Conservation (phyloP, 2,797 vertebrate species). For the Benthosema pterotum region DNA sequence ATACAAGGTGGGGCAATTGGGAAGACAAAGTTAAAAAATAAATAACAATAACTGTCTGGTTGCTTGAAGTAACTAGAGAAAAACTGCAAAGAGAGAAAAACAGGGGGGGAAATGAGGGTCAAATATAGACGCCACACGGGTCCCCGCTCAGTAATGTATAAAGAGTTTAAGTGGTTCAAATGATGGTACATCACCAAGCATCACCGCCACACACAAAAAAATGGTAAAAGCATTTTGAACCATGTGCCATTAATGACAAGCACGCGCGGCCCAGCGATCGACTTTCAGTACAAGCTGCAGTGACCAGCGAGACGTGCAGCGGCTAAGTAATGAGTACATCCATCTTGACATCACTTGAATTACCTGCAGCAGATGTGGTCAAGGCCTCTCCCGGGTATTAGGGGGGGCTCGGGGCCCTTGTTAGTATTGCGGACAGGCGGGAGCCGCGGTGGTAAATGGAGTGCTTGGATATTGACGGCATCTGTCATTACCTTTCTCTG, state of each 20-base stretch:
- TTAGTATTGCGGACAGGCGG: constrained; percentile 60
- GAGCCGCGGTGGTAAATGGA: constrained; percentile 58
- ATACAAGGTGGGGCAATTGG: too few relatives aligned
- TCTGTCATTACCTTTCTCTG: constrained; percentile 76
- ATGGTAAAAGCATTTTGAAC: constrained; percentile 1
- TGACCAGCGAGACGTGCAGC: constrained; percentile 43
- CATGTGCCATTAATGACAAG: constrained; percentile 39
- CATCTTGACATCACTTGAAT: constrained; percentile 64
- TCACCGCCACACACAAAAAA: too few relatives aligned
- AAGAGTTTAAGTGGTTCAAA: too few relatives aligned
- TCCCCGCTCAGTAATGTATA: too few relatives aligned
- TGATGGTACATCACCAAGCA: too few relatives aligned
- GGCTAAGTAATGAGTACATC: constrained; percentile 57
- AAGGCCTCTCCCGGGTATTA: constrained; percentile 53
- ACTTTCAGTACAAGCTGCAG: constrained; percentile 4
- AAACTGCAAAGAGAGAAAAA: too few relatives aligned
- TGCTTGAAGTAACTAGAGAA: too few relatives aligned
- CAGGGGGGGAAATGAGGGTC: too few relatives aligned
- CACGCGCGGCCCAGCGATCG: constrained; percentile 40
- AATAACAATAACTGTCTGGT: too few relatives aligned
- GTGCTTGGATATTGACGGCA: constrained; percentile 66
- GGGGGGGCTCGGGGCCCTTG: constrained; percentile 68
- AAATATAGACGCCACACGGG: too few relatives aligned
- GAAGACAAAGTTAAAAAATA: too few relatives aligned
- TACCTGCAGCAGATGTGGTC: constrained; percentile 59